These are phyloP conservation scores for Ormyrus nitidulus DNA, from an alignment of 2,888 invertebrate genomes.

Conservation along the genomic window DNA sequence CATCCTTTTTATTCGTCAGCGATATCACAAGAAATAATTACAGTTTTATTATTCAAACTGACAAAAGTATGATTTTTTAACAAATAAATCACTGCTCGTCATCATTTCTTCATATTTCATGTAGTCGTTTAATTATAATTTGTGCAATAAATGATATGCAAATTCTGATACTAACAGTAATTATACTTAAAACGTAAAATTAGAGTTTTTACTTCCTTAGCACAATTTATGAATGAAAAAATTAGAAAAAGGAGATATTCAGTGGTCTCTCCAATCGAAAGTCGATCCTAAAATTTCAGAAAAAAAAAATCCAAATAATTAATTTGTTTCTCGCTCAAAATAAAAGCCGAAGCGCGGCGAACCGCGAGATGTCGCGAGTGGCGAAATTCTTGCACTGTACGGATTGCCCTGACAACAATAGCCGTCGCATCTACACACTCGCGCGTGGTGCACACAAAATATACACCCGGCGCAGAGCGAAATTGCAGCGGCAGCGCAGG, in stretches of 20 bases:
- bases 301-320: background rate
- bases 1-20: background rate
- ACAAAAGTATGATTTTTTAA: too few relatives aligned
- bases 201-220: too few relatives aligned
- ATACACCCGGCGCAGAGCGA: background rate
- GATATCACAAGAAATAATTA: background rate
- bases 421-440: background rate
- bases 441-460: background rate
- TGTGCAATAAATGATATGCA: too few relatives aligned
- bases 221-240: too few relatives aligned
- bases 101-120: too few relatives aligned
- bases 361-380: constrained; percentile 34
- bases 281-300: background rate
- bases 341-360: background rate
- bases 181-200: too few relatives aligned
- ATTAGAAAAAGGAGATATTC: too few relatives aligned
- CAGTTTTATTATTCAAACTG: too few relatives aligned
- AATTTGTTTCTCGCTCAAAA: background rate
- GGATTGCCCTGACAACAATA: background rate
- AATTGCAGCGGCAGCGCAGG: constrained; percentile 31
- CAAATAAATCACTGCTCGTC: too few relatives aligned
- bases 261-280: too few relatives aligned
- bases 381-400: background rate
- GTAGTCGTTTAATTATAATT: too few relatives aligned
- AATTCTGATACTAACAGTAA: too few relatives aligned